Evolutionary conservation across 2,888 invertebrate species (phyloP), one percentile per base, ranked within the genome.

Genomic region (Buathra laborator): DNA sequence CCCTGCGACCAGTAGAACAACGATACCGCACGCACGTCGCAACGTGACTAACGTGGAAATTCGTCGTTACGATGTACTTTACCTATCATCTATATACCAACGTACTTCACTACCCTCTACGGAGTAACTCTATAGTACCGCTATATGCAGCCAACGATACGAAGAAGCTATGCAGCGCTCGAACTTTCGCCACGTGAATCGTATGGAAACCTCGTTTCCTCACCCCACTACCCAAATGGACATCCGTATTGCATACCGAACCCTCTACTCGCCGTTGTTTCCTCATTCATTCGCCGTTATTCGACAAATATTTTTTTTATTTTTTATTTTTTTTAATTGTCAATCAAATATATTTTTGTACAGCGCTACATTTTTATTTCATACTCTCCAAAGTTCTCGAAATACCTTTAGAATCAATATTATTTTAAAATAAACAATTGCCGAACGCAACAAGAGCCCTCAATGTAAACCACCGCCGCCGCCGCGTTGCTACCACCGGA

Each of bases 181-280:
- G 59, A 46, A 85, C 68, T 75, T 81, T 81, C 78, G 81, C 84
- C 84, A 81, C 84, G 84, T 85, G 84, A 81, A 74, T 66, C 75
- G 43, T 44, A 71, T 51, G 72, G 48, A n/a, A 67, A 53, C n/a
- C 32, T 81, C 64, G 56, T 72, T 72, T 81, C 51, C 79, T 44
- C 74, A 37, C 75, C 82, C 72, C 85, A 67, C 78, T 75, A 64
- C 32, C n/a, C 16, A 19, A 5, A 16, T 56, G 10, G n/a, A 56
- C 44, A 72, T 72, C 5, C 56, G 44, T 43, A 9, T 16, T 32
- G 12, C 43, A 43, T 6, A 56, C 56, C 16, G 43, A 59, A 19
- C 14, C 19, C n/a, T 59, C 14, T 44, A 43, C 24, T 29, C 43
- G 14, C 19, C 14, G 44, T 19, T 43, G 56, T 56, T 72, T 72